Percentiles rank a stretch among this genome's conserved stretches.
Conservation (phyloP, 1,140 invertebrate genomes). For the Drosophila ficusphila region DNA sequence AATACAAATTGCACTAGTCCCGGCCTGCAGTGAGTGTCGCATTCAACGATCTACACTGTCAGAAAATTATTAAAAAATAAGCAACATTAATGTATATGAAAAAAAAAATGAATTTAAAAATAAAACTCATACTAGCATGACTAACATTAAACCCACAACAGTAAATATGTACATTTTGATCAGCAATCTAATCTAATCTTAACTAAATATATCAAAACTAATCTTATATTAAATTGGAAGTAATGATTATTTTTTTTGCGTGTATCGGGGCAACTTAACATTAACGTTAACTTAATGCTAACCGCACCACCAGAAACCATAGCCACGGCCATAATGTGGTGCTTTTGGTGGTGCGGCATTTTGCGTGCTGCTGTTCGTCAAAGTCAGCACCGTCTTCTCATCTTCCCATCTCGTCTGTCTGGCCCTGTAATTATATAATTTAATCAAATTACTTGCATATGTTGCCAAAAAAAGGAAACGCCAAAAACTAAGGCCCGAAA, state of each 20-base stretch:
- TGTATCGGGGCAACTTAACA: constrained; percentile 12
- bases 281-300: constrained; percentile 24
- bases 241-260: neutral
- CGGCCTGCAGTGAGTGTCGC: constrained; percentile 83
- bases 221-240: too few species aligned
- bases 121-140: too few species aligned
- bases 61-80: neutral
- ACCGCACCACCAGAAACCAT: constrained; percentile 31
- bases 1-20: constrained; percentile 84
- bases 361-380: constrained; percentile 67
- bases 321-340: constrained; percentile 46
- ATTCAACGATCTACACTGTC: constrained; percentile 39
- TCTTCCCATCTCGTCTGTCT: constrained; percentile 42
- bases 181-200: too few species aligned
- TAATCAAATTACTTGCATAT: constrained; percentile 83
- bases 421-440: constrained; percentile 80
- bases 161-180: too few species aligned
- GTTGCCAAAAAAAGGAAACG: constrained; percentile 66
- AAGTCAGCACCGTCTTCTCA: constrained; percentile 53
- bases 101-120: too few species aligned
- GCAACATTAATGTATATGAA: too few species aligned
- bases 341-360: constrained; percentile 18
- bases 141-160: too few species aligned
- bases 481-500: constrained; percentile 20
- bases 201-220: neutral